Base-by-base conservation (phyloP, 2,797 vertebrate species). In the Naso thynnoides region DNA sequence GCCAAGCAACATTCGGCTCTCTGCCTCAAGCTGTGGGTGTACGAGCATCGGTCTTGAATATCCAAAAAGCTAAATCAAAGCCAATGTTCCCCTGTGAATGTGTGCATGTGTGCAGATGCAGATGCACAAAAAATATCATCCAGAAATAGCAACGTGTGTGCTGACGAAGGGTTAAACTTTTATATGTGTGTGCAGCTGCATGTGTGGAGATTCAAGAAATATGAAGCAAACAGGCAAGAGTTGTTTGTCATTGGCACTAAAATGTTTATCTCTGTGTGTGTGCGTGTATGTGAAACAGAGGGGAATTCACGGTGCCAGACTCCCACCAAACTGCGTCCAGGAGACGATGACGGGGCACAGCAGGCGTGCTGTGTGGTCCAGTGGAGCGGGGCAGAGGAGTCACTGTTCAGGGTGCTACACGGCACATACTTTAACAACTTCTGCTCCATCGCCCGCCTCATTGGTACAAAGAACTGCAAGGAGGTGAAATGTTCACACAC, bases 361-460 rank as follows among this genome's bases (percentile, higher is more conserved):
- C 90, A 91, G 66, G 62, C 76, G 0, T 94, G 96, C 79, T 89
- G 94, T 0, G 87, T 80, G 73, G 94, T 95, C 3, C 95, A 97
- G 86, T 99, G 98, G 97, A 96, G 95, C 0, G 97, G 97, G 19
- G 97, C 97, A 0, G 98, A 99, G 89, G 97, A 99, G 88, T 98
- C 97, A 0, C 97, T 99, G 14, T 99, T 99, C 86, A 95, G 98
- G 1, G 98, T 99, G 72, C 96, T 99, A 74, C 97, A 98, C 1
- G 97, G 98, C 75, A 99, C 97, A 18, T 99, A 99, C 88, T 98
- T 96, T 95, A 99, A 99, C 95, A 99, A 99, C 93, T 99, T 99
- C 95, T 99, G 98, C 88, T 98, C 97, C 10, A 99, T 99, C 2
- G 96, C 97, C 61, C 94, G 96, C 42, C 97, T 99, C 58, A 96